Evolutionary conservation across 1,140 invertebrate species (phyloP).

Genomic region (Brachionus angularis): DNA sequence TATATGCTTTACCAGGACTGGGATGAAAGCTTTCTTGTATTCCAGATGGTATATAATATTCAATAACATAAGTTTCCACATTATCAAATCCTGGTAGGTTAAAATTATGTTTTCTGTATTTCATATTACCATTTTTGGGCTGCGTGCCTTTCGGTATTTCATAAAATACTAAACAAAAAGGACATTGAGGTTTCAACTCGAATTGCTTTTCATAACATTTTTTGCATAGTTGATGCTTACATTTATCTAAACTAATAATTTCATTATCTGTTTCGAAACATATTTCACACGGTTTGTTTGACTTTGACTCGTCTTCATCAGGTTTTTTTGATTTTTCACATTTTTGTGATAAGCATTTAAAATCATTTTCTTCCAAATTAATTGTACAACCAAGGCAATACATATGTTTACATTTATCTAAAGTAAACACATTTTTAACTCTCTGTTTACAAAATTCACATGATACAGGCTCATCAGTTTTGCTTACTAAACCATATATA

Average conservation of each 20-base stretch:
- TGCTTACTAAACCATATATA: too few species aligned
- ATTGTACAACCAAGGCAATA: neutral
- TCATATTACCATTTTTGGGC: conserved; percentile 3
- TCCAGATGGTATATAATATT: conserved; percentile 5
- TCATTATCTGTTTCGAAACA: neutral
- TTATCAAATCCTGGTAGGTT: neutral
- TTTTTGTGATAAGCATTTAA: neutral
- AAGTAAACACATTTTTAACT: neutral
- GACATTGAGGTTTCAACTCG: conserved; percentile 11
- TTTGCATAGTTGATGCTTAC: neutral
- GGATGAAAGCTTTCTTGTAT: conserved; percentile 45
- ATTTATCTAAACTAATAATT: neutral
- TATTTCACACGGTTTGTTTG: neutral
- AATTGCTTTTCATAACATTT: neutral
- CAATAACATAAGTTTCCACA: neutral
- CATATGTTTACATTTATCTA: neutral
- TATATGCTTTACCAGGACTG: conserved; percentile 46
- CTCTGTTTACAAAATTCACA: conserved; percentile 4
- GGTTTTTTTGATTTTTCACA: neutral
- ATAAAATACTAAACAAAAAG: conserved; percentile 29
- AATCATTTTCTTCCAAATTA: neutral
- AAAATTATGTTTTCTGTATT: neutral
- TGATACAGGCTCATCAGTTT: neutral
- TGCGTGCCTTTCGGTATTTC: conserved; percentile 7
- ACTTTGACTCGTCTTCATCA: neutral